phyloP scores from a whole-genome alignment of 2,797 vertebrate genomes.

The Chiloscyllium punctatum region DNA sequence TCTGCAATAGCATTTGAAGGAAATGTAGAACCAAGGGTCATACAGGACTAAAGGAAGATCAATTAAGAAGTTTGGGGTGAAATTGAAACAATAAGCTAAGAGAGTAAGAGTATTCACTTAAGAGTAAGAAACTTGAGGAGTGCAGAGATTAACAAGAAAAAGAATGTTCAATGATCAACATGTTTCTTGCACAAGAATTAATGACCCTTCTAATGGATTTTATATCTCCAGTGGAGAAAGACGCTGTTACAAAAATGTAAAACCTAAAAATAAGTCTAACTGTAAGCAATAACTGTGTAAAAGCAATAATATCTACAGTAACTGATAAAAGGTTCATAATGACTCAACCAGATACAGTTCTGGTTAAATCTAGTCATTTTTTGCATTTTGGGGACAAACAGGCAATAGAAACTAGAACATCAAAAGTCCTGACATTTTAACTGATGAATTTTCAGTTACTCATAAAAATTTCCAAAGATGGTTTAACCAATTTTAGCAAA shows the following conservation, averaged over 20 bases:
- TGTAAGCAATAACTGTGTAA: background rate
- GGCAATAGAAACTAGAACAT: constrained; percentile 23
- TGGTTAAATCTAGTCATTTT: constrained; percentile 25
- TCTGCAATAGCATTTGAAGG: background rate
- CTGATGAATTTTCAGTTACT: constrained; percentile 22
- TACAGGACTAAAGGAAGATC: background rate
- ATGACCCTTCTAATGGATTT: background rate
- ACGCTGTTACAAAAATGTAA: background rate
- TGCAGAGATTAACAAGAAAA: background rate
- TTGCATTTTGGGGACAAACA: constrained; percentile 1
- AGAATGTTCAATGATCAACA: background rate
- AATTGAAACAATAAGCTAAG: background rate
- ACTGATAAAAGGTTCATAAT: constrained; percentile 22
- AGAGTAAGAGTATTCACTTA: background rate
- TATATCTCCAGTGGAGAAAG: background rate
- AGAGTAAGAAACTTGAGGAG: background rate
- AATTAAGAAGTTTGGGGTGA: background rate
- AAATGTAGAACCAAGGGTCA: background rate
- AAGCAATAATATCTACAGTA: constrained; percentile 10
- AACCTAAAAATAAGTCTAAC: background rate
- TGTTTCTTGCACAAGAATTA: background rate
- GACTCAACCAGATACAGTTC: constrained; percentile 2
- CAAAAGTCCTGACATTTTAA: constrained; percentile 28
- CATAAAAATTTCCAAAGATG: constrained; percentile 28
- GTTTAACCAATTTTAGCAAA: background rate